These are phyloP conservation scores for Pseudomyrmex dendroicus DNA, from an alignment of 1,140 invertebrate species.

Conservation along the genomic window DNA sequence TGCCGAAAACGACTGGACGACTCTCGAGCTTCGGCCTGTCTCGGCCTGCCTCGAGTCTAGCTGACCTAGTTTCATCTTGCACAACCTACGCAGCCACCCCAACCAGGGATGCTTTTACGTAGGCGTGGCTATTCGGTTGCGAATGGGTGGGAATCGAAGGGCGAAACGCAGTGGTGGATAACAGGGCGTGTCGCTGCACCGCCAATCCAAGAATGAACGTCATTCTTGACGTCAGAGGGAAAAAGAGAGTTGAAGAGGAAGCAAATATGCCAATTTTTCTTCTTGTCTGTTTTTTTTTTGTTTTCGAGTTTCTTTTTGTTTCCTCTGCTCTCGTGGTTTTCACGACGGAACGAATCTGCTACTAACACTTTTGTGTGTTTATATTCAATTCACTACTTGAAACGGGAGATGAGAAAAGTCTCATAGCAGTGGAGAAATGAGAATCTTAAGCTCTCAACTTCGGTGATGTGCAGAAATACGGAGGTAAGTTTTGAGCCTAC, in stretches of 20 bases:
- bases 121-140: conserved; percentile 69
- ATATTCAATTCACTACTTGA: conserved; percentile 47
- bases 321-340: conserved; percentile 52
- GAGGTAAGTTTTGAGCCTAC: not conserved
- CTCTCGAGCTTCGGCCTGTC: conserved; percentile 78
- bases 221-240: conserved; percentile 61
- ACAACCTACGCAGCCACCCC: conserved; percentile 70
- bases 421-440: not conserved
- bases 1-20: conserved; percentile 77
- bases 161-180: conserved; percentile 52
- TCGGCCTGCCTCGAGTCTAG: conserved; percentile 76
- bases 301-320: conserved; percentile 45
- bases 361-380: conserved; percentile 53
- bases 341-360: conserved; percentile 30
- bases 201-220: conserved; percentile 62
- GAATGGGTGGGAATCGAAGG: conserved; percentile 30
- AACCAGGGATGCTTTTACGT: conserved; percentile 74
- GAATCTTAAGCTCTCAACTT: not conserved
- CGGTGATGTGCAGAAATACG: not conserved
- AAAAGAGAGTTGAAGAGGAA: conserved; percentile 38
- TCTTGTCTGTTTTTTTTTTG: conserved; percentile 26
- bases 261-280: conserved; percentile 42
- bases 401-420: not conserved
- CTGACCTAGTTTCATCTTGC: conserved; percentile 81
- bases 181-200: conserved; percentile 72